phyloP scores from a whole-genome alignment of 2,888 invertebrate genomes.

The Acronicta psi region DNA sequence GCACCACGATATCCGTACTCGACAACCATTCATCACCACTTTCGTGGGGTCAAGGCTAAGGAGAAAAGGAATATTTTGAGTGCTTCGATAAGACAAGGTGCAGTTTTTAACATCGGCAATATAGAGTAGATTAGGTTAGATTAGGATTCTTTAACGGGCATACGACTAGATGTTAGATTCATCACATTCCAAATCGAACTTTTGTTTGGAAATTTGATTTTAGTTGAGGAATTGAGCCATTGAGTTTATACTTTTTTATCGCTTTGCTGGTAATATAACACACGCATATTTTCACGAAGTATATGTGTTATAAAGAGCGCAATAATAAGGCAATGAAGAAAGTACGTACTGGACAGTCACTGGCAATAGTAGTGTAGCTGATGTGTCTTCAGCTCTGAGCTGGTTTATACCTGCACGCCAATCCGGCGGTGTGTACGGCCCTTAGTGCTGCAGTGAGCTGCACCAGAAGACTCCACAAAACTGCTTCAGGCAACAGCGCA shows the following conservation, averaged over 20 bases:
- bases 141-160: too few species aligned
- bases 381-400: slow-evolving; percentile 1
- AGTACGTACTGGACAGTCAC: slow-evolving; percentile 2
- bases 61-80: slow-evolving; percentile 21
- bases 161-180: too few species aligned
- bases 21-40: slow-evolving; percentile 94
- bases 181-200: too few species aligned
- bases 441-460: slow-evolving; percentile 98
- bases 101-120: neutral
- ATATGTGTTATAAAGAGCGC: neutral
- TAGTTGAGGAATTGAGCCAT: too few species aligned
- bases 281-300: too few species aligned
- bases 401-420: slow-evolving; percentile 88
- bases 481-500: slow-evolving; percentile 94
- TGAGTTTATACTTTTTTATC: too few species aligned
- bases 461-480: slow-evolving; percentile 98
- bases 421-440: slow-evolving; percentile 94
- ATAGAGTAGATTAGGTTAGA: too few species aligned
- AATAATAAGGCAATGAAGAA: neutral
- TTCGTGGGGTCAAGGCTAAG: slow-evolving; percentile 97
- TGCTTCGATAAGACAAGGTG: neutral
- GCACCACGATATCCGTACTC: slow-evolving; percentile 91
- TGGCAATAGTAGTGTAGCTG: slow-evolving; percentile 3
- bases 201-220: too few species aligned
- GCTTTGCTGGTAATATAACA: neutral